phyloP scores from a whole-genome alignment of 1,140 invertebrate genomes.

The Chironomus striatipennis region DNA sequence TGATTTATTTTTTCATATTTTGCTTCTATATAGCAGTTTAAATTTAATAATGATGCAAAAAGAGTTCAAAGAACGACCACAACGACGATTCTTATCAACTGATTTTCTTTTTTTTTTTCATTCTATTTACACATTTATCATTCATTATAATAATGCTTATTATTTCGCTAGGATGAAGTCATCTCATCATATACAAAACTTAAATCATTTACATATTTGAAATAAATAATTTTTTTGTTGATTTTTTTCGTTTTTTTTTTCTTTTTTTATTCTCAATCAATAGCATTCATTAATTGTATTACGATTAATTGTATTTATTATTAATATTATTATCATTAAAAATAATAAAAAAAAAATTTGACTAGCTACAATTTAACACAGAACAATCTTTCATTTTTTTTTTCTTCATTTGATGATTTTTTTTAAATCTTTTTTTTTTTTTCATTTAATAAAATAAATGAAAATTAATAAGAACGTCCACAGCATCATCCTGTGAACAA shows the following conservation, averaged over 20 bases:
- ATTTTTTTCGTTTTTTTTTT: too few relatives aligned
- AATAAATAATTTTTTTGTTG: neutral
- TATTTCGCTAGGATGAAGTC: neutral
- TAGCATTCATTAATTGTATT: too few relatives aligned
- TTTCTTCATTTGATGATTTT: conserved; percentile 5
- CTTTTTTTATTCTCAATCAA: neutral
- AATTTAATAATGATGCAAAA: neutral
- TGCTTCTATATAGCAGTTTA: neutral
- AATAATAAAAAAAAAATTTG: conserved; percentile 18
- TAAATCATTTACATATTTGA: neutral
- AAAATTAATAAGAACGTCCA: too few relatives aligned
- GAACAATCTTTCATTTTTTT: conserved; percentile 17
- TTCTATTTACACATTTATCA: neutral
- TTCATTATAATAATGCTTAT: neutral
- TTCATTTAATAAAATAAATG: neutral
- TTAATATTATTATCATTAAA: neutral
- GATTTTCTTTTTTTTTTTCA: neutral
- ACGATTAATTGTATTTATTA: too few relatives aligned
- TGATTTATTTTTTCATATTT: neutral
- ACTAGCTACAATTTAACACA: conserved; percentile 23
- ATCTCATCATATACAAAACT: too few relatives aligned
- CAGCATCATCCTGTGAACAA: too few relatives aligned
- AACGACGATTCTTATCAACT: neutral
- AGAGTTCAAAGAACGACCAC: conserved; percentile 2
- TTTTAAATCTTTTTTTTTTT: neutral